phyloP scores from a whole-genome alignment of 1,140 invertebrate genomes.

The Procambarus clarkii region DNA sequence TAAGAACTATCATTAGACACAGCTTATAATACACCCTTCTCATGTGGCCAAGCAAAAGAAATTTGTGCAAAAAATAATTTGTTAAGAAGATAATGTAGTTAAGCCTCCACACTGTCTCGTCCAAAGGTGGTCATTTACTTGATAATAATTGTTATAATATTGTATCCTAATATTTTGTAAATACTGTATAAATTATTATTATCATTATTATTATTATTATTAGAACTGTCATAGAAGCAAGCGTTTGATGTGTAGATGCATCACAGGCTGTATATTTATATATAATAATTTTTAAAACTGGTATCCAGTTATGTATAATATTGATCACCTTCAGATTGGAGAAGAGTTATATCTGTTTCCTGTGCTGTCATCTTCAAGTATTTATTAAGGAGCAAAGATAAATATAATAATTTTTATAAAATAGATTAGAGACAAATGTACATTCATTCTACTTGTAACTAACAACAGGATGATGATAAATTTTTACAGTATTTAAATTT shows the following conservation, averaged over 20 bases:
- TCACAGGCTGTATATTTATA: slow-evolving; percentile 48
- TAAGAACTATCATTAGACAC: too few species aligned
- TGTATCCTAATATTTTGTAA: neutral
- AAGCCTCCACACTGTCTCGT: slow-evolving; percentile 25
- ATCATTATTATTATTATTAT: too few species aligned
- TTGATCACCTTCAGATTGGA: slow-evolving; percentile 49
- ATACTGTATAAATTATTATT: too few species aligned
- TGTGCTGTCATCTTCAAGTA: neutral
- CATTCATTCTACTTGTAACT: too few species aligned
- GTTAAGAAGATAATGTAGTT: neutral
- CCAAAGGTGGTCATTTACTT: slow-evolving; percentile 39
- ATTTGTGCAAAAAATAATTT: too few species aligned
- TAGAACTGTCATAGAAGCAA: slow-evolving; percentile 2
- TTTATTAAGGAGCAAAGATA: neutral
- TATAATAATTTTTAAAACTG: slow-evolving; percentile 46
- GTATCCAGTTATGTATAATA: slow-evolving; percentile 59
- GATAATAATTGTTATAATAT: slow-evolving; percentile 39
- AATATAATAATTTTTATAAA: neutral
- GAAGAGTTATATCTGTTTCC: slow-evolving; percentile 22
- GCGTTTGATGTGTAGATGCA: slow-evolving; percentile 38
- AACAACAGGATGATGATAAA: too few species aligned
- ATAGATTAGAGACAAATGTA: neutral
- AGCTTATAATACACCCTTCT: too few species aligned
- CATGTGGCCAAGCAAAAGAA: too few species aligned
- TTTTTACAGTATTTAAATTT: too few species aligned